Conservation (phyloP, 2,797 vertebrate species). For the Strix occidentalis region DNA sequence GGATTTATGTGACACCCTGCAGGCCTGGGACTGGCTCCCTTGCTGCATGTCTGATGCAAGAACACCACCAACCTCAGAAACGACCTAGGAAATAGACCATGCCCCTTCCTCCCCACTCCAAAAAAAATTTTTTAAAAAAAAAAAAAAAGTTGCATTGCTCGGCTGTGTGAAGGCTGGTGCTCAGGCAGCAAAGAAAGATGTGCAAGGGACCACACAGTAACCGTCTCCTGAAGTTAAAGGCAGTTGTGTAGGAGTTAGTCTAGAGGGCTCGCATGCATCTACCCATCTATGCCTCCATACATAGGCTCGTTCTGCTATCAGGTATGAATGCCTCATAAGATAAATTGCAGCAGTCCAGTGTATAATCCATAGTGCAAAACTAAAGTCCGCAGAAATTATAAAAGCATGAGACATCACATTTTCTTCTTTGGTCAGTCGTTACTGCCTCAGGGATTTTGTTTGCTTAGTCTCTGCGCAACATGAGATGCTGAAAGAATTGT, state of each 20-base stretch:
- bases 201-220: background rate
- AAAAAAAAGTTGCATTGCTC: background rate
- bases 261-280: background rate
- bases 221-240: background rate
- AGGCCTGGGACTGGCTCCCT: background rate
- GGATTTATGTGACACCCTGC: background rate
- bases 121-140: no score
- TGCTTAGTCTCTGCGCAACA: background rate
- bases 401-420: background rate
- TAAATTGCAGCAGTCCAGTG: background rate
- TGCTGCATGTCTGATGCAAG: background rate
- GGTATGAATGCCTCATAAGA: background rate
- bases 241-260: background rate
- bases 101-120: accelerated
- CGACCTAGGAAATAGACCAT: background rate
- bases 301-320: accelerated
- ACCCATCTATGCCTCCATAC: accelerated
- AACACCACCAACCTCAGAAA: background rate
- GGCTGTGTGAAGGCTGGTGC: background rate
- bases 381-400: background rate
- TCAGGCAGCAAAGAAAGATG: background rate
- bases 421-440: background rate
- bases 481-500: background rate
- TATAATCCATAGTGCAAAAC: background rate
- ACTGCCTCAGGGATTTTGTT: background rate